Evolutionary conservation across 2,888 invertebrate genomes (phyloP).

Genomic region (Heliconius ethilla): DNA sequence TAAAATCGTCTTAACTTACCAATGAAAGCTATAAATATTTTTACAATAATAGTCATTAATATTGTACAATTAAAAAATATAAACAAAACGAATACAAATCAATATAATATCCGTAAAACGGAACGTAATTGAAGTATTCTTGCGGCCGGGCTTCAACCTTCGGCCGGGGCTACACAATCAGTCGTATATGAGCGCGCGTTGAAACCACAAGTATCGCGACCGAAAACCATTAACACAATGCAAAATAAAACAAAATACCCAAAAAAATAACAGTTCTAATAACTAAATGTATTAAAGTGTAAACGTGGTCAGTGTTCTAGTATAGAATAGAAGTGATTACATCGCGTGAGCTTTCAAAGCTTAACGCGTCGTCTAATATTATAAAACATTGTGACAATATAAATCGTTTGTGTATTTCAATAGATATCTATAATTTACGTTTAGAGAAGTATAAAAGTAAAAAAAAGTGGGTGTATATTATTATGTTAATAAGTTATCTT

Average conservation of each 20-base stretch:
- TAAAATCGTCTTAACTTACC: background rate
- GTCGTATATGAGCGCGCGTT: conserved; percentile 65
- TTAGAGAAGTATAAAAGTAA: conserved; percentile 58
- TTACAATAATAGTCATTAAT: background rate
- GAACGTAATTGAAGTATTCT: conserved; percentile 57
- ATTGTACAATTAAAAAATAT: background rate
- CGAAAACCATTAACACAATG: conserved; percentile 47
- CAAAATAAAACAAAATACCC: conserved; percentile 66
- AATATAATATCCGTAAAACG: conserved; percentile 48
- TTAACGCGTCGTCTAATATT: conserved; percentile 68
- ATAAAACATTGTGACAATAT: conserved; percentile 74
- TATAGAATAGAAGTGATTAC: background rate
- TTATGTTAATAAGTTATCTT: conserved; percentile 80
- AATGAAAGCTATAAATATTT: background rate
- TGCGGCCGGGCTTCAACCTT: conserved; percentile 72
- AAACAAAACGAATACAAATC: background rate
- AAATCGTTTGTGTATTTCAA: conserved; percentile 72
- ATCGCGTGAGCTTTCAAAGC: conserved; percentile 47
- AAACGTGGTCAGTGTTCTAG: conserved; percentile 45
- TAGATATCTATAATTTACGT: conserved; percentile 66
- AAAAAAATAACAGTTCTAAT: conserved; percentile 57
- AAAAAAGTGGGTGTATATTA: conserved; percentile 63
- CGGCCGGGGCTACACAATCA: conserved; percentile 70
- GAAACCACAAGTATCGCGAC: conserved; percentile 53
- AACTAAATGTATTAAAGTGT: conserved; percentile 49